Evolutionary conservation across 2,797 vertebrate species (phyloP), one percentile per base, ranked within the genome.

Genomic region (Malurus leucopterus): DNA sequence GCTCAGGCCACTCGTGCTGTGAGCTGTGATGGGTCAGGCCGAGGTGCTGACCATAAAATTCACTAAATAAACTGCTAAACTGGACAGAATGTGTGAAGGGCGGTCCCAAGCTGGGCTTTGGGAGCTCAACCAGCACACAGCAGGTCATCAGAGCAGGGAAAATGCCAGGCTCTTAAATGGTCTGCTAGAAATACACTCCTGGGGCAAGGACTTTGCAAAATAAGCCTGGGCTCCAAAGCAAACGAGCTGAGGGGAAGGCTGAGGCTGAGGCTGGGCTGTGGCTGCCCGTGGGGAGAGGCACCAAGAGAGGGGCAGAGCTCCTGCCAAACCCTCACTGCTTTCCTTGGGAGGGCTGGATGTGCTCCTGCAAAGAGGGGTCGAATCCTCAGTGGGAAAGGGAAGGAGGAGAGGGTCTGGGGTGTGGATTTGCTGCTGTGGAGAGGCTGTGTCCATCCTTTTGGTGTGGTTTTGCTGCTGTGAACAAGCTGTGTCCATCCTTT

Each of bases 211-310:
- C n/a, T 84, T 34, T 81, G 49, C 2, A 38, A 89, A 95, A 88
- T 46, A 81, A 78, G n/a, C 43, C 34, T 43, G 46, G 34, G 76
- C n/a, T 89, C 85, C 85, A 86, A 86, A 55, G 63, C 13, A 89
- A 83, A 77, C 2, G 55, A 17, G 22, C 43, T 34, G n/a, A 32
- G 24, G 46, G 47, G 23, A 27, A 36, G 63, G 77, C 43, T n/a
- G 82, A 11, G 71, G 36, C 74, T 51, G 38, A 11, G 71, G 36
- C 74, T 51, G 38, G 62, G 61, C 30, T 26, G 9, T 41, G 53
- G 57, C 78, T 72, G 58, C 69, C 65, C 54, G 70, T 1, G 1
- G 63, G 79, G 50, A 74, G 43, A 36, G 82, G 43, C 46, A 16
- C 2, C 20, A 63, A 68, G 44, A 53, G n/a, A 34, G n/a, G 74